Base-by-base conservation (phyloP, 2,797 vertebrate species). In the Spondyliosoma cantharus region DNA sequence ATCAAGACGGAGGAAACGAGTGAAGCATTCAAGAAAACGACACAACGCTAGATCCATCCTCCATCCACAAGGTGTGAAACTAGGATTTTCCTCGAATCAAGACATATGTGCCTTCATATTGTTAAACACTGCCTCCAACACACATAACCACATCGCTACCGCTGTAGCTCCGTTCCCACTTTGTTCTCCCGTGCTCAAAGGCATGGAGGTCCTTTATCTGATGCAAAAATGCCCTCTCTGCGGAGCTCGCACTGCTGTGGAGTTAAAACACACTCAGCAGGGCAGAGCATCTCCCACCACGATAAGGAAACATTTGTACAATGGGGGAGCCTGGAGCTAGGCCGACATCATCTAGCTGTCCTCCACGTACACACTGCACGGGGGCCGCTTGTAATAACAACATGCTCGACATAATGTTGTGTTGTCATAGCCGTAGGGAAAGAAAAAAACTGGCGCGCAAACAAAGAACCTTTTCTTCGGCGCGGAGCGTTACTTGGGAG, bases 211-310 rank as follows among this genome's bases (percentile, higher is more conserved):
- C 73, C 54, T 82, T 83, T 83, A 90, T 87, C n/a, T 73, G 75
- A 87, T 81, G 70, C 71, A 62, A 64, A 81, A 89, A 76, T 27
- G 0, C 67, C 70, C 42, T 64, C 57, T 86, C 74, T 63, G 83
- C 80, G 74, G 68, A 81, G 64, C 48, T 25, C 59, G 54, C 5
- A 62, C 78, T 74, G 81, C 71, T 27, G 60, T 62, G 42, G 59
- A 77, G 82, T 82, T 84, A 62, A 86, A 92, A 86, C 69, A 62
- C 74, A 78, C 69, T 74, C 73, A 50, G 71, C 58, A 63, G 59
- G 16, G 20, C 19, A 37, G 61, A 70, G 54, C 8, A 61, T 59
- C 67, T 16, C 19, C 49, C 74, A 45, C 66, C 60, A 76, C 12
- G 29, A 85, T 50, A 61, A 54, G 53, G 59, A 83, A 81, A 86